Percentiles rank a stretch among this genome's conserved stretches.
phyloP scores from a whole-genome alignment of 2,797 vertebrate genomes.

The Pelodytes ibericus region DNA sequence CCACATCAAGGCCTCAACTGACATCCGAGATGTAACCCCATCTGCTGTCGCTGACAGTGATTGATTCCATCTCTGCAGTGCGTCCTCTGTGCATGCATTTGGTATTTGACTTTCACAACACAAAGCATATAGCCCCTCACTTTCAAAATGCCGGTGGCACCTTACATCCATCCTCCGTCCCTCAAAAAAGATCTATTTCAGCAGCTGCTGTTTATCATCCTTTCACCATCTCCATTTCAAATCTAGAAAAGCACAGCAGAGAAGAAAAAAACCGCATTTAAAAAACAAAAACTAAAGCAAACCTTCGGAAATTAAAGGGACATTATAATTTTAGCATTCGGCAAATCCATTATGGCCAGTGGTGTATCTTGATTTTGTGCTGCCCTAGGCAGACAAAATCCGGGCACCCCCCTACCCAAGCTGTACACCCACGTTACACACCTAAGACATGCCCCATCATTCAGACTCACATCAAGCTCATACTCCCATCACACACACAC shows the following conservation, averaged over 20 bases:
- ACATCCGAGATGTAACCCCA: slow-evolving; percentile 47
- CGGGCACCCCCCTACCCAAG: too few relatives aligned
- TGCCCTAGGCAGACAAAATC: too few relatives aligned
- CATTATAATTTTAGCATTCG: too few relatives aligned
- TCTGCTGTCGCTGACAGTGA: slow-evolving; percentile 48
- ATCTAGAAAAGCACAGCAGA: not conserved
- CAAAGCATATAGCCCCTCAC: slow-evolving; percentile 33
- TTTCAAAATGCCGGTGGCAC: slow-evolving; percentile 23
- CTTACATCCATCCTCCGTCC: slow-evolving; percentile 21
- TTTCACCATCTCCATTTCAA: not conserved
- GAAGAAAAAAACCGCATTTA: not conserved
- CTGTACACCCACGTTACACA: too few relatives aligned
- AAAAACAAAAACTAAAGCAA: too few relatives aligned
- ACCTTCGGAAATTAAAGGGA: too few relatives aligned
- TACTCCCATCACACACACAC: too few relatives aligned
- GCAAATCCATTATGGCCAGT: too few relatives aligned
- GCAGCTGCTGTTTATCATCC: slow-evolving; percentile 3
- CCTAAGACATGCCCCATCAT: too few relatives aligned
- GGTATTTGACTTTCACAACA: slow-evolving; percentile 39
- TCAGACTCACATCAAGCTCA: too few relatives aligned
- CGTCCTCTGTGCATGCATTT: slow-evolving; percentile 21
- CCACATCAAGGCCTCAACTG: slow-evolving; percentile 40
- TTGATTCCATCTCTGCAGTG: slow-evolving; percentile 29
- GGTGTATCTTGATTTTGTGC: too few relatives aligned
- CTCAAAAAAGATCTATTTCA: not conserved